Evolutionary conservation across 92 coral and sea anemone species (phyloP), one percentile per base, ranked within the genome.

Genomic region (Isaurus tuberculatus): DNA sequence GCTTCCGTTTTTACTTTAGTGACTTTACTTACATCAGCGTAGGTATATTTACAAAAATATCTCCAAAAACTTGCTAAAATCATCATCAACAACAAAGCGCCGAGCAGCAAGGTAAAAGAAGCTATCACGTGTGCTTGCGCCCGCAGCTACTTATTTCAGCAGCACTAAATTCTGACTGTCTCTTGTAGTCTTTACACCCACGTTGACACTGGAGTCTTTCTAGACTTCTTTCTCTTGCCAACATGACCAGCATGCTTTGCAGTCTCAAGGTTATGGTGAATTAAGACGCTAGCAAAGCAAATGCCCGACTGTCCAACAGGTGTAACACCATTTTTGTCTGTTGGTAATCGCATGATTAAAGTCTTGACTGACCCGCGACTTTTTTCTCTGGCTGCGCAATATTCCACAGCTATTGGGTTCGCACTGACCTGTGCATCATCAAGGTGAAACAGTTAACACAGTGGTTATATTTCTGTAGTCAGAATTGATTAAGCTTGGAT

Each of bases 301-400:
- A 91, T 44, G 23, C 92, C 94, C 60, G 88, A 81, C 51, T 91
- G 94, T 19, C 94, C 94, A 32, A 91, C 72, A 16, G 94, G 94
- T 16, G 94, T 68, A 19, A 86, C 89, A 33, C 90, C 92, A 75
- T 86, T 81, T 61, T 91, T 86, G 36, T 79, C 81, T 46, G 73
- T 61, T 23, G 92, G 94, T 25, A 91, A 77, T 16, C 72, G 88
- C 77, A 91, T 77, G 9, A 88, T 48, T 20, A 88, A 89, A 16
- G 94, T 88, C 58, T 80, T 65, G 66, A 91, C 77, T 70, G 94
- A 71, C 15, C 89, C 90, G 51, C 49, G 84, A 73, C 80, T 67
- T 64, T 83, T 91, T 55, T 58, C 83, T 2, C 83, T 84, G 42
- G 90, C 84, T 65, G 60, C 86, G 25, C 88, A 87, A 44, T 91